Conservation (phyloP, 1,140 invertebrate genomes). For the Drosophila sturtevanti region DNA sequence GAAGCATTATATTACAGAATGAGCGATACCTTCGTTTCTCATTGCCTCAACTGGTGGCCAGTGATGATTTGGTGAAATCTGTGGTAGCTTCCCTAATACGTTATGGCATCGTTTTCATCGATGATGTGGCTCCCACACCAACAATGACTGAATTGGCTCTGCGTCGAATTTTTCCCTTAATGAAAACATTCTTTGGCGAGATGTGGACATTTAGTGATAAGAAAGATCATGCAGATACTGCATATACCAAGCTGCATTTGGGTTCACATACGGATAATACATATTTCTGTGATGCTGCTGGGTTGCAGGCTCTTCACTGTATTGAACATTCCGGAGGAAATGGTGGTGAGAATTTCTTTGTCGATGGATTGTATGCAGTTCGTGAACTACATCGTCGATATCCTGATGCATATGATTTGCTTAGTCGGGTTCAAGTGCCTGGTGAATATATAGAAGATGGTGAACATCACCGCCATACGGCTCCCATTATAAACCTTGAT, state of each 20-base stretch:
- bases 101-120: conserved; percentile 77
- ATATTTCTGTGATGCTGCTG: conserved; percentile 89
- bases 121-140: conserved; percentile 67
- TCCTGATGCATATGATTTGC: conserved; percentile 84
- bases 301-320: conserved; percentile 88
- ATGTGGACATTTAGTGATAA: conserved; percentile 86
- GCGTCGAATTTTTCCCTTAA: conserved; percentile 83
- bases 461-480: conserved; percentile 84
- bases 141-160: conserved; percentile 77
- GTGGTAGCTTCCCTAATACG: conserved; percentile 61
- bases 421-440: conserved; percentile 84
- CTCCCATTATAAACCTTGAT: conserved; percentile 84
- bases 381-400: conserved; percentile 83
- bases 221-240: conserved; percentile 86
- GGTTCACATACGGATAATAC: conserved; percentile 87
- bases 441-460: conserved; percentile 87
- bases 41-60: conserved; percentile 36
- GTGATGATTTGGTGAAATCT: conserved; percentile 43
- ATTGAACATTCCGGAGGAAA: conserved; percentile 84
- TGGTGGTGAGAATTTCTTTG: conserved; percentile 88
- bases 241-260: conserved; percentile 85
- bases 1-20: conserved; percentile 54
- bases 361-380: conserved; percentile 88
- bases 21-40: conserved; percentile 57
- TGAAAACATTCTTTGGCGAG: conserved; percentile 87